Evolutionary conservation across 1,140 invertebrate species (phyloP).

Genomic region (Eueides isabella): DNA sequence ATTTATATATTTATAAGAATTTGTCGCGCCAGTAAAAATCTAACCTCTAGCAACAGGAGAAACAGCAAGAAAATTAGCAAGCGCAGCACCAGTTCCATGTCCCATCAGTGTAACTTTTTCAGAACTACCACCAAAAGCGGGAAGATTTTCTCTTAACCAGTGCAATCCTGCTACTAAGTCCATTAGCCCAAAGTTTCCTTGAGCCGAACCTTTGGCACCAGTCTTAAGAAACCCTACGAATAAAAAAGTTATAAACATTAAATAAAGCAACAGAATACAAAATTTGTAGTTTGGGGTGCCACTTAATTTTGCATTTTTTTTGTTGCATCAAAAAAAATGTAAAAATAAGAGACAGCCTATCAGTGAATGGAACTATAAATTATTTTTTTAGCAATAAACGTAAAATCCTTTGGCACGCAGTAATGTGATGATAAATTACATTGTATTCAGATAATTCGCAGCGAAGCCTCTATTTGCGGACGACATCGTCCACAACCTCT

Average conservation of each 20-base stretch:
- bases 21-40: no score
- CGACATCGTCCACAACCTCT: constrained; percentile 23
- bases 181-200: constrained; percentile 97
- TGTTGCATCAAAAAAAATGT: no score
- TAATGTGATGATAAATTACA: constrained; percentile 28
- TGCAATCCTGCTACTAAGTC: constrained; percentile 96
- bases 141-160: constrained; percentile 95
- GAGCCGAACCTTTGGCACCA: constrained; percentile 90
- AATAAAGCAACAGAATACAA: no score
- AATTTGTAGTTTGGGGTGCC: no score
- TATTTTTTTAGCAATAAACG: not conserved
- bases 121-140: constrained; percentile 94
- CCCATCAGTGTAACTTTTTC: constrained; percentile 95
- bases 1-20: no score
- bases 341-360: not conserved
- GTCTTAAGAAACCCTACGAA: constrained; percentile 93
- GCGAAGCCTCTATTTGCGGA: constrained; percentile 41
- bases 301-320: no score
- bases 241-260: constrained; percentile 17
- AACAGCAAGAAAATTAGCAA: constrained; percentile 96
- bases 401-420: not conserved
- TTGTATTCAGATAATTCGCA: constrained; percentile 27
- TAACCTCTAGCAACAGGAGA: constrained; percentile 96
- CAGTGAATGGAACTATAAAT: not conserved
- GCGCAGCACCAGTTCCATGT: constrained; percentile 95